Evolutionary conservation across 2,888 invertebrate genomes (phyloP).

Genomic region (Drosophila cyrtoloma): DNA sequence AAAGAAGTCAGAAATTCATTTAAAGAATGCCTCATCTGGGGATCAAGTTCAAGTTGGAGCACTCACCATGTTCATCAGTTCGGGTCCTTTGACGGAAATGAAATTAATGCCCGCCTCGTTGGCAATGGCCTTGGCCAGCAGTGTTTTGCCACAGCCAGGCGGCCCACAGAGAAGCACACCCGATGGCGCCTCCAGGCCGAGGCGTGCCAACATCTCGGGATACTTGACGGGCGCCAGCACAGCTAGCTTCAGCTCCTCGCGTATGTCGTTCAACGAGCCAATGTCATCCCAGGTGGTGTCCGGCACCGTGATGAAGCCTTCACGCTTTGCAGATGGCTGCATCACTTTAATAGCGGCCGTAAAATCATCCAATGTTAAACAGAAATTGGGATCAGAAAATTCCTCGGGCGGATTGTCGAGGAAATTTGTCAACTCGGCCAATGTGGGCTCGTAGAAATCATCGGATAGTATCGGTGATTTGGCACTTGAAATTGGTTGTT

Average conservation of each 20-base stretch:
- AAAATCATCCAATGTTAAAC: slow-evolving; percentile 91
- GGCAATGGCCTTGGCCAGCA: slow-evolving; percentile 98
- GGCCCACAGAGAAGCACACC: slow-evolving; percentile 98
- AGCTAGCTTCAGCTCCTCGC: slow-evolving; percentile 95
- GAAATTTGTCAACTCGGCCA: slow-evolving; percentile 88
- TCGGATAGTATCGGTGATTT: slow-evolving; percentile 23
- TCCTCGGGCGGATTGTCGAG: slow-evolving; percentile 89
- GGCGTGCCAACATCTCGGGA: slow-evolving; percentile 90
- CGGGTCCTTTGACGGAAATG: slow-evolving; percentile 99
- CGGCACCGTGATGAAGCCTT: slow-evolving; percentile 99
- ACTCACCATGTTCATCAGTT: slow-evolving; percentile 96
- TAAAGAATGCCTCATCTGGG: background rate
- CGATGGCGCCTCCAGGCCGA: slow-evolving; percentile 93
- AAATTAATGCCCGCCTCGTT: slow-evolving; percentile 99
- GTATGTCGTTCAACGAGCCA: slow-evolving; percentile 94
- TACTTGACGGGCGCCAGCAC: slow-evolving; percentile 97
- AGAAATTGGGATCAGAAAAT: slow-evolving; percentile 88
- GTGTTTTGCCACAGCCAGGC: slow-evolving; percentile 98
- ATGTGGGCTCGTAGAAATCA: slow-evolving; percentile 78
- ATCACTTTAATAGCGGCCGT: slow-evolving; percentile 91
- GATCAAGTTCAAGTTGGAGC: background rate
- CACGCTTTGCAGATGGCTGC: slow-evolving; percentile 97
- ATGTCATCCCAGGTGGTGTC: slow-evolving; percentile 99
- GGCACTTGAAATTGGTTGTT: slow-evolving; percentile 1
- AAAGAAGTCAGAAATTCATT: slow-evolving; percentile 34